Conservation (phyloP, 2,113 vertebrate species). For the Grus americana region DNA sequence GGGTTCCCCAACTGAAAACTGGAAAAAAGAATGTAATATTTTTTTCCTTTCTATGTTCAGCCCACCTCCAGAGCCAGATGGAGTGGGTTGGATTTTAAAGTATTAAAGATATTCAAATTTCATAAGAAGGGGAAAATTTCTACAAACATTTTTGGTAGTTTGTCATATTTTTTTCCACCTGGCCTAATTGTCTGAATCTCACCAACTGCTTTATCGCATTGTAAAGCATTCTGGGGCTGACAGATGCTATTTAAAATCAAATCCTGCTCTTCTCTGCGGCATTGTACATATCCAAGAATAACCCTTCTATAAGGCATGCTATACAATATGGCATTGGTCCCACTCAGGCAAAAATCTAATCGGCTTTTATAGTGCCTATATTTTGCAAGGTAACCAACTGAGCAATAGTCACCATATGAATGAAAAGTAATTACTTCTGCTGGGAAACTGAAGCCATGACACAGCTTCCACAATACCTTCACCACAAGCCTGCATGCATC, state of each 20-base stretch:
- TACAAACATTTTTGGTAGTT: not conserved
- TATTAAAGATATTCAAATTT: conserved; percentile 5
- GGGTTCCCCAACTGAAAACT: not conserved
- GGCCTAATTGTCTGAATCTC: conserved; percentile 16
- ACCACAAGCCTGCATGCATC: conserved; percentile 17
- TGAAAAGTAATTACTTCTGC: conserved; percentile 53
- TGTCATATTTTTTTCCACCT: conserved; percentile 14
- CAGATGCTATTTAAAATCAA: conserved; percentile 45
- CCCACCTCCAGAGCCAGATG: not conserved
- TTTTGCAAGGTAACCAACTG: conserved; percentile 45
- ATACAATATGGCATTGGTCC: conserved; percentile 23
- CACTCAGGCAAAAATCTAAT: conserved; percentile 23
- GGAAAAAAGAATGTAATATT: not conserved
- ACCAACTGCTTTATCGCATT: conserved; percentile 14
- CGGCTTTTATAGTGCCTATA: not conserved
- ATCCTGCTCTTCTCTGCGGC: conserved; percentile 31
- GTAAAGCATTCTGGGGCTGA: conserved; percentile 3
- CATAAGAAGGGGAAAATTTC: not conserved
- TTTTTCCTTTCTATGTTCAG: not conserved
- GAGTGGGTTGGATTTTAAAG: not conserved
- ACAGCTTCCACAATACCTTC: conserved; percentile 53
- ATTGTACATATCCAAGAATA: conserved; percentile 31
- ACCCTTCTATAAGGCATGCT: conserved; percentile 1
- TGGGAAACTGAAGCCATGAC: conserved; percentile 3
- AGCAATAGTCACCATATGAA: conserved; percentile 54